Base-by-base conservation (phyloP, 2,797 vertebrate species). In the Odontamblyopus rebecca region DNA sequence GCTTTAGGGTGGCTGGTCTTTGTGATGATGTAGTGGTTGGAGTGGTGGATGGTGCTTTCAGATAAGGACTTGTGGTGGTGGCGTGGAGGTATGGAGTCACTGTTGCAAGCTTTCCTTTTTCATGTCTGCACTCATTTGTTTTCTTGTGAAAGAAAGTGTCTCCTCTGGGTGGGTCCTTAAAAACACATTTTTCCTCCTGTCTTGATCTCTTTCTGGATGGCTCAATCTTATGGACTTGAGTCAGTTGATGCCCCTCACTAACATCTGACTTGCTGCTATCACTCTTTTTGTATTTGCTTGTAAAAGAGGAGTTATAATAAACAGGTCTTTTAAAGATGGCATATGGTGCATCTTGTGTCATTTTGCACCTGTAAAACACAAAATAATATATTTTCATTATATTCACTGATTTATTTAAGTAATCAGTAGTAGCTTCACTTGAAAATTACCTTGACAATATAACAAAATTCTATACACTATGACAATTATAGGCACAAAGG, bases 311-410 rank as follows among this genome's bases (percentile, higher is more conserved):
- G 51, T 91, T 91, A 75, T 94, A 97, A 30, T 75, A 73, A 1
- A 76, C 86, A 51, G 93, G 78, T 32, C 75, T 89, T 85, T 92
- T 87, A 71, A 97, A 85, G 61, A 92, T 78, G 18, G 96, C 97
- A 59, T 91, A 88, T 3, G 92, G 89, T 29, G 92, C 88, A 0
- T 86, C 69, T 62, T 84, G 85, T 0, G 92, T 84, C 0, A 4
- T 81, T 82, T 92, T 94, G 81, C 97, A 98, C 91, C 96, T 98
- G 78, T 26, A 48, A 61, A 69, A 61, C 74, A 41, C 12, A 78
- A 73, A 82, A 32, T 4, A 23, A 61, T 7, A 6, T 16, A 70
- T 59, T 66, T 82, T 5, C 19, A 72, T 60, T 67, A 82, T 79
- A 59, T 41, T 44, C 12, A 4, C 0, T 9, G n/a, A 48, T 74